Evolutionary conservation across 1,140 invertebrate species (phyloP).

Genomic region (Caerostris darwini): DNA sequence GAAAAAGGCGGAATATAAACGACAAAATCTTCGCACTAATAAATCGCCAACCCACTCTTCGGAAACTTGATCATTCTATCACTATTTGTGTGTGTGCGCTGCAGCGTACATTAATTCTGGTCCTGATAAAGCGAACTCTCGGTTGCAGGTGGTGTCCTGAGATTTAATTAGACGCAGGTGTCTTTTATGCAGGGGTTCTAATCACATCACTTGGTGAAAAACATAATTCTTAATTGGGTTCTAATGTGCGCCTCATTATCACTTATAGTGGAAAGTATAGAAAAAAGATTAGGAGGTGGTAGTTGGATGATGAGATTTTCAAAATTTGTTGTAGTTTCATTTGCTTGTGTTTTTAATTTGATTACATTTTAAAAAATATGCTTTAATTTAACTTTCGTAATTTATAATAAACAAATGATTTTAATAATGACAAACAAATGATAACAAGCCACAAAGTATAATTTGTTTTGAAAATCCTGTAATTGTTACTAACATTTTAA

Average conservation of each 20-base stretch:
- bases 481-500: too few relatives aligned
- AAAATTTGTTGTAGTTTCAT: neutral
- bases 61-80: neutral
- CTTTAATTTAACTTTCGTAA: neutral
- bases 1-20: constrained; percentile 23
- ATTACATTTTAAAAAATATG: neutral
- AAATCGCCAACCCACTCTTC: neutral
- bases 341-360: neutral
- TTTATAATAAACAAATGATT: neutral
- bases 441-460: too few relatives aligned
- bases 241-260: neutral
- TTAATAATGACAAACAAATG: neutral
- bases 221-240: neutral
- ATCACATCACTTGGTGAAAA: neutral
- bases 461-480: too few relatives aligned
- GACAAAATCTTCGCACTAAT: neutral
- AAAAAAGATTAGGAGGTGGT: neutral
- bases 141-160: neutral
- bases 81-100: neutral
- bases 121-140: neutral
- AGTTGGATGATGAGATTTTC: neutral
- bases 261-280: neutral
- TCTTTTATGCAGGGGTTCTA: neutral
- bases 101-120: neutral
- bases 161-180: constrained; percentile 41